Percentiles rank a stretch among this genome's conserved stretches.
Evolutionary conservation across 1,140 invertebrate genomes (phyloP).

Genomic region (Drosophila nigromelanica): DNA sequence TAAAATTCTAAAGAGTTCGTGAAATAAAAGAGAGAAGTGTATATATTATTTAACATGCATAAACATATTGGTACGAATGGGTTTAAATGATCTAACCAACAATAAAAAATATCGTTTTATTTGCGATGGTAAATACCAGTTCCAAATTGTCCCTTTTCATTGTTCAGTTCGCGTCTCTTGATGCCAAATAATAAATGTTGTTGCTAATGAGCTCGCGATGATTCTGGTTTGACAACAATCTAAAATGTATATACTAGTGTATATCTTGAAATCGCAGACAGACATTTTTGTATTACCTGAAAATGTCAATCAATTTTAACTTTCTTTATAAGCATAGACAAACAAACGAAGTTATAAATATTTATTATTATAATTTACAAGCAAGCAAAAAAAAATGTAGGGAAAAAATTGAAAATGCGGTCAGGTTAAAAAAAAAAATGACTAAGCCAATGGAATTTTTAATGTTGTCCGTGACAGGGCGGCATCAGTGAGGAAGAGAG

Average conservation of each 20-base stretch:
- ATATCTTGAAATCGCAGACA: conserved; percentile 1
- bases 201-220: conserved; percentile 39
- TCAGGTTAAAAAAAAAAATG: conserved; percentile 51
- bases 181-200: conserved; percentile 6
- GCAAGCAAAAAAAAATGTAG: conserved; percentile 2
- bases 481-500: conserved; percentile 8
- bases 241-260: conserved; percentile 19
- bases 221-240: conserved; percentile 73
- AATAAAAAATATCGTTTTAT: neutral
- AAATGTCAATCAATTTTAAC: conserved; percentile 48
- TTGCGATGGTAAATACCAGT: conserved; percentile 6
- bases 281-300: neutral
- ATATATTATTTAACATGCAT: no score
- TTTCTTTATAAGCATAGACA: conserved; percentile 60
- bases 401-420: conserved; percentile 43
- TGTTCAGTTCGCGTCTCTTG: conserved; percentile 1
- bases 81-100: neutral
- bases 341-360: conserved; percentile 53
- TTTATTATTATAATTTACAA: conserved; percentile 61
- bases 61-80: neutral
- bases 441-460: conserved; percentile 62
- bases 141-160: conserved; percentile 1
- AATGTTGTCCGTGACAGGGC: conserved; percentile 13
- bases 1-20: no score
- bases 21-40: no score